These are phyloP conservation scores for Acipenser ruthenus DNA, from an alignment of 2,797 vertebrate genomes.

Conservation along the genomic window DNA sequence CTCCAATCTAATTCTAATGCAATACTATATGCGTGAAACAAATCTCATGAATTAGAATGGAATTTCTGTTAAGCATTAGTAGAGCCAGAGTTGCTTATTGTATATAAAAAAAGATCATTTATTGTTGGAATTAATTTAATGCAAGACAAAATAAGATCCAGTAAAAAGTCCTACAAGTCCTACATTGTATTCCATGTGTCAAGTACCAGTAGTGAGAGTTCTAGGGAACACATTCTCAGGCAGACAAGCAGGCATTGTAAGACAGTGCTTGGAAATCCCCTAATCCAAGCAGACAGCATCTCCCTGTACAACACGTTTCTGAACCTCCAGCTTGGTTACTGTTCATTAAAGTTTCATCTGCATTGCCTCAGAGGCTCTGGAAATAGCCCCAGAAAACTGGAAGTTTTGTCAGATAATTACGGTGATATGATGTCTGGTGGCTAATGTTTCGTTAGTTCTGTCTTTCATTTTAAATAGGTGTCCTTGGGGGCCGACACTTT, in stretches of 20 bases:
- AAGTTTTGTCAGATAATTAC: constrained; percentile 1
- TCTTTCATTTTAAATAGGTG: not conserved
- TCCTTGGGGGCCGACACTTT: not conserved
- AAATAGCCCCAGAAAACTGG: not conserved
- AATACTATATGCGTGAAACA: too few species aligned
- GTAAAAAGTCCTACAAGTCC: too few species aligned
- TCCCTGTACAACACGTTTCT: not conserved
- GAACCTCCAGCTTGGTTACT: not conserved
- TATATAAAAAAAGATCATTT: too few species aligned
- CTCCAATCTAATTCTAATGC: too few species aligned
- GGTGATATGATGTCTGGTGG: not conserved
- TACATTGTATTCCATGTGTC: too few species aligned
- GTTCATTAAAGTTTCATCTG: constrained; percentile 3
- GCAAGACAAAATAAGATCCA: too few species aligned
- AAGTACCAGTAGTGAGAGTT: too few species aligned
- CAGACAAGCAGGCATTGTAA: not conserved
- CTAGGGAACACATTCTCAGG: not conserved
- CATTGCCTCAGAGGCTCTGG: not conserved
- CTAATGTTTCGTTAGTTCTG: not conserved
- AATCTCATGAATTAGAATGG: too few species aligned
- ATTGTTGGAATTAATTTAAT: too few species aligned
- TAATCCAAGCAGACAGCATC: not conserved
- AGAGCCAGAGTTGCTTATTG: too few species aligned
- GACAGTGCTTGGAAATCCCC: not conserved
- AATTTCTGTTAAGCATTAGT: too few species aligned